Evolutionary conservation across 2,888 invertebrate species (phyloP).

Genomic region (Polietes domitor): DNA sequence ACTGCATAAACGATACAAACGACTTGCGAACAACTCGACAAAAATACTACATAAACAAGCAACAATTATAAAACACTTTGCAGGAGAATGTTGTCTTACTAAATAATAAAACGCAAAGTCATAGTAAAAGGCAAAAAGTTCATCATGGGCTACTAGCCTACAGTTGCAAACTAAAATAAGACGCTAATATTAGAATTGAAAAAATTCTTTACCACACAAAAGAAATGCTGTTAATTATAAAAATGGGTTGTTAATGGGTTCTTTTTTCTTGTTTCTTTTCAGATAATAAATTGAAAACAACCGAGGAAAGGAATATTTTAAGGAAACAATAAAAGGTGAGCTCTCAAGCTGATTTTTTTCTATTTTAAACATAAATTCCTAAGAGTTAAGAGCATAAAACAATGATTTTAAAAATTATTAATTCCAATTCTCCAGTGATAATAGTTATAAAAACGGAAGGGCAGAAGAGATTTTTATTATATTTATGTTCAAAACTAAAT

Average conservation of each 20-base stretch:
- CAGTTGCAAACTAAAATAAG: background rate
- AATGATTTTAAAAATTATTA: too few species aligned
- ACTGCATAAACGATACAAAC: slow-evolving; percentile 27
- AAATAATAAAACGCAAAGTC: background rate
- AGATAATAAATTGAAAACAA: background rate
- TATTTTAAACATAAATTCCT: too few species aligned
- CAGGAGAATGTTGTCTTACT: background rate
- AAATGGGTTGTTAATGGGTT: slow-evolving; percentile 7
- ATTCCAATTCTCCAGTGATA: too few species aligned
- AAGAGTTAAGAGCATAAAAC: too few species aligned
- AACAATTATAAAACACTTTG: slow-evolving; percentile 25
- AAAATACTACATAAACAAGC: slow-evolving; percentile 11
- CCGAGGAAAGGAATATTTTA: slow-evolving; percentile 5
- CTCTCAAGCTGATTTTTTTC: too few species aligned
- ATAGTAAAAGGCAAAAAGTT: background rate
- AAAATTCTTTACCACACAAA: background rate
- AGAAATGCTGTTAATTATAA: background rate
- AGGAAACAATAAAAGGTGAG: slow-evolving; percentile 22
- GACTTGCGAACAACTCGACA: background rate
- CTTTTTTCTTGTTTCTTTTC: background rate
- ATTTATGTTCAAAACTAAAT: too few species aligned
- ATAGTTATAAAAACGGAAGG: too few species aligned
- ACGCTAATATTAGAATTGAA: background rate
- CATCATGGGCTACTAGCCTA: background rate
- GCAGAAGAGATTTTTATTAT: too few species aligned